Evolutionary conservation across 2,113 vertebrate genomes (phyloP).

Genomic region (Rhinopomastus cyanomelas): DNA sequence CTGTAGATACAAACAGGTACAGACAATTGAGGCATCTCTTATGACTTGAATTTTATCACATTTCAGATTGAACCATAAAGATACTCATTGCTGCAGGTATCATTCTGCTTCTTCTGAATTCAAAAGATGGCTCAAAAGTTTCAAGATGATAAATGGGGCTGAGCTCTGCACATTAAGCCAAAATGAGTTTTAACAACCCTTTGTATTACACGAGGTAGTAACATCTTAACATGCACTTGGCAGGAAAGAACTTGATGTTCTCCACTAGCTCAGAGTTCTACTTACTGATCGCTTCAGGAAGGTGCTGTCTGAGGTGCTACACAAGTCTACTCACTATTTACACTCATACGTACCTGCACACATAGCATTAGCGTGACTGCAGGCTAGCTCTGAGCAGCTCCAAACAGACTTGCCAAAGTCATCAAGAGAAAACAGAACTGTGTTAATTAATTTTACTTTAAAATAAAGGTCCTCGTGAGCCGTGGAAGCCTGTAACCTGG

Average conservation of each 20-base stretch:
- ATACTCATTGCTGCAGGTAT: neutral
- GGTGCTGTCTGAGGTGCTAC: neutral
- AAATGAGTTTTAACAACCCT: neutral
- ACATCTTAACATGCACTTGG: neutral
- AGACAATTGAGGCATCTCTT: neutral
- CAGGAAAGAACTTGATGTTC: neutral
- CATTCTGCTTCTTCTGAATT: neutral
- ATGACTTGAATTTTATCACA: neutral
- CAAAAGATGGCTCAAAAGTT: neutral
- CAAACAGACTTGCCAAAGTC: neutral
- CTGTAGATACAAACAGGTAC: rapidly evolving
- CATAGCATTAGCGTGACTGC: neutral
- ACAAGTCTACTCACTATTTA: neutral
- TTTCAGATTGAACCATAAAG: neutral
- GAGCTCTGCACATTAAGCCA: neutral
- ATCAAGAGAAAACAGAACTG: neutral
- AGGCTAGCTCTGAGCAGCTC: neutral
- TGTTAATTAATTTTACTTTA: neutral
- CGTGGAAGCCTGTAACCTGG: neutral
- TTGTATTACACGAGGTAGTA: neutral
- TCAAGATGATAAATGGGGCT: neutral
- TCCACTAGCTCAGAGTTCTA: neutral
- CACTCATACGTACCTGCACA: neutral
- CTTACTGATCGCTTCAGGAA: neutral
- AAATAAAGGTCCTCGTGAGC: neutral